Base-by-base conservation (phyloP, 2,113 vertebrate genomes). In the Pardalotus punctatus region DNA sequence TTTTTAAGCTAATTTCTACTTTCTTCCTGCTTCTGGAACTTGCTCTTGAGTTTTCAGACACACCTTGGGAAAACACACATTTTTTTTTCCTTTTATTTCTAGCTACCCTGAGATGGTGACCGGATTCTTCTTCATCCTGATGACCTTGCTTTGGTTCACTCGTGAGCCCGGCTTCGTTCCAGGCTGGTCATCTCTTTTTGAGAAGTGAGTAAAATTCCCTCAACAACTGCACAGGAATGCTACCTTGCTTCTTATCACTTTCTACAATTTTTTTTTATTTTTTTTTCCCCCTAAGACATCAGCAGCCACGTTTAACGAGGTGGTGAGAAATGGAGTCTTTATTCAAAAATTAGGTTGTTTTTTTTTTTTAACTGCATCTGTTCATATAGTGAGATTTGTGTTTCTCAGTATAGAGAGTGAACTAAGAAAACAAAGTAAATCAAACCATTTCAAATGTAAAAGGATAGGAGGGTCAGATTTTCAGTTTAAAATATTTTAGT, bases 81-180 rank as follows among this genome's bases (percentile, higher is more conserved):
- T 48, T 48, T 45, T 47, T 22, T 47, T n/a, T n/a, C n/a, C 21
- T 47, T 47, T 47, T 22, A 22, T 47, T 47, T 22, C 45, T 22
- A 47, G 45, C 45, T 47, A 47, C 10, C 45, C 45, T 4, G 99
- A 99, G 95, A 98, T 99, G 97, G 98, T 99, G 95, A 99, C 99
- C 2, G 99, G 98, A 19, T 97, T 99, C 91, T 99, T 99, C 97
- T 99, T 99, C 97, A 95, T 99, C 94, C 97, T 99, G 88, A 99
- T 99, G 99, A 99, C 99, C 4, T 94, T 99, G 87, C 98, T 99
- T 91, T 99, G 99, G 99, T 99, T 99, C 97, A 99, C 99, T 69
- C 98, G 99, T 90, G 99, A 99, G 93, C 99, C 99, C 3, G 99
- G 99, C 38, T 99, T 99, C 74, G 98, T 99, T 42, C 98, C 99